Percentiles rank a stretch among this genome's conserved stretches.
These are phyloP conservation scores for Chaenogobius annularis DNA, from an alignment of 2,113 vertebrate species.

Conservation along the genomic window DNA sequence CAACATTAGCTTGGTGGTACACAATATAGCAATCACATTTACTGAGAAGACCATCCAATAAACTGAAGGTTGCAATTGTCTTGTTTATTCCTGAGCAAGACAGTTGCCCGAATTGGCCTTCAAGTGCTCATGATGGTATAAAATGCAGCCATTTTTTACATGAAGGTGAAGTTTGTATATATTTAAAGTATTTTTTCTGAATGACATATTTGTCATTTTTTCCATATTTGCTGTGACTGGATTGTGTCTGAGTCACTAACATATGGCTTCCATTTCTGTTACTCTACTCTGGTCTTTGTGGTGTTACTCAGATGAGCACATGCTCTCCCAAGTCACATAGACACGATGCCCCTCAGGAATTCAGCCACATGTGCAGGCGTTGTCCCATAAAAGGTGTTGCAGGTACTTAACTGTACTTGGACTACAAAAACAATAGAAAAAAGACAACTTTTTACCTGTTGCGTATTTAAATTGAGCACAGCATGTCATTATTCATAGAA, in stretches of 20 bases:
- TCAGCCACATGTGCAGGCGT: conserved; percentile 45
- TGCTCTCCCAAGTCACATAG: conserved; percentile 37
- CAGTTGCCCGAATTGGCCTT: neutral
- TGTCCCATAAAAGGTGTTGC: conserved; percentile 52
- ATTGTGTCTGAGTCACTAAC: conserved; percentile 52
- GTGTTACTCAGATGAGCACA: conserved; percentile 51
- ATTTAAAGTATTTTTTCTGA: conserved; percentile 10
- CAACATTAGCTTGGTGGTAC: too few relatives aligned
- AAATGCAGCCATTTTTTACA: neutral
- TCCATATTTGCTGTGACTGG: conserved; percentile 58
- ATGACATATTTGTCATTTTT: conserved; percentile 64
- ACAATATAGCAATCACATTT: neutral
- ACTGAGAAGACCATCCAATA: neutral
- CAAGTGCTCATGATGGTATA: neutral
- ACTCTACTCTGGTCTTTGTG: conserved; percentile 36
- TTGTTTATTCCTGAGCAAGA: neutral
- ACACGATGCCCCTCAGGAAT: conserved; percentile 39
- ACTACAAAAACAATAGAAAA: neutral
- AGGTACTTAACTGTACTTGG: neutral
- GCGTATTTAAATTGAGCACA: conserved; percentile 12
- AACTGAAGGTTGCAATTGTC: neutral
- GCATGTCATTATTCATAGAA: conserved; percentile 24
- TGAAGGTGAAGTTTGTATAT: neutral
- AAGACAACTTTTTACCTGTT: neutral
- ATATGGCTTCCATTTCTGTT: conserved; percentile 60